Conservation (phyloP, 2,113 vertebrate species). For the Cepphus grylle region DNA sequence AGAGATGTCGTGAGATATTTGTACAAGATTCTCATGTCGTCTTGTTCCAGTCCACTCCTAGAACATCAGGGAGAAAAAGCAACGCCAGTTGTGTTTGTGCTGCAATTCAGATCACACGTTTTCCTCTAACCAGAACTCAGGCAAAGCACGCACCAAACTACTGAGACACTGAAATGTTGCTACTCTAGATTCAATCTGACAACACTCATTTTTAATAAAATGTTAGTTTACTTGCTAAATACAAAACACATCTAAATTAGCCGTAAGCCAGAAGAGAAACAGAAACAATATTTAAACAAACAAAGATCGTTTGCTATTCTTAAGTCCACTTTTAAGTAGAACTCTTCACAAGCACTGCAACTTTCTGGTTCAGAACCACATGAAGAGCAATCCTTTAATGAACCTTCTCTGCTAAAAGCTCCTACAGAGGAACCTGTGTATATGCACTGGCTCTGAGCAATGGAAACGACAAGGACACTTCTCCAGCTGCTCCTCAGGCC, state of each 20-base stretch:
- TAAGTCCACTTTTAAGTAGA: background rate
- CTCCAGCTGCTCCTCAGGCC: background rate
- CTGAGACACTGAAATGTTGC: too few relatives aligned
- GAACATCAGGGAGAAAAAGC: background rate
- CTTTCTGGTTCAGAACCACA: background rate
- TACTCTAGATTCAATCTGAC: background rate
- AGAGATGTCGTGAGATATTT: slow-evolving; percentile 97
- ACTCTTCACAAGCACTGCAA: background rate
- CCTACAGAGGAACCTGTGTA: background rate
- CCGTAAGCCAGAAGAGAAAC: background rate
- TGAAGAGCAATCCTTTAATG: background rate
- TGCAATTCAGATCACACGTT: background rate
- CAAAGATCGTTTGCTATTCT: background rate
- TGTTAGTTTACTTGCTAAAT: background rate
- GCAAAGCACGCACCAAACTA: background rate
- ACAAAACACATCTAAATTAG: background rate
- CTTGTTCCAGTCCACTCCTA: slow-evolving; percentile 97
- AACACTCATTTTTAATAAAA: background rate
- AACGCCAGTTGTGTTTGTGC: background rate
- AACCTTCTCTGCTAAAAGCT: background rate
- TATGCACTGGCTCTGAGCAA: background rate
- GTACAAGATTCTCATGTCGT: slow-evolving; percentile 97
- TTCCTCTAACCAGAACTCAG: background rate
- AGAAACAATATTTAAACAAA: background rate
- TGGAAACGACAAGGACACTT: background rate